Base-by-base conservation (phyloP, 1,140 invertebrate genomes). In the Drosophila ironensis region DNA sequence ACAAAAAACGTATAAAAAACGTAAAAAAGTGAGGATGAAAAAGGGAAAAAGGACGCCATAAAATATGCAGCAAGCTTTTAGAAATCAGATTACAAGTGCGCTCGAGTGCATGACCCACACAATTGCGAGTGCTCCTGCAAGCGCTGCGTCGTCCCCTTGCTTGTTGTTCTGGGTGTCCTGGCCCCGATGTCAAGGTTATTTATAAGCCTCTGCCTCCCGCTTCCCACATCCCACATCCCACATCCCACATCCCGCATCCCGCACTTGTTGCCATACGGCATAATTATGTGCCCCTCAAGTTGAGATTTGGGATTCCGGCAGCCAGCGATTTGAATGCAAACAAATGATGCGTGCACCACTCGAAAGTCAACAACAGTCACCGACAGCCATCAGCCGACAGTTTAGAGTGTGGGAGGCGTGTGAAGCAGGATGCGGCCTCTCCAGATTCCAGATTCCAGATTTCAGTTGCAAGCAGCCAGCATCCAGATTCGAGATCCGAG, bases 121-220 rank as follows among this genome's bases (percentile, higher is more conserved):
- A 54, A 72, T 44, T 38, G 22, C 40, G 51, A 20, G n/a, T 12
- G 20, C 40, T 63, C 56, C 50, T 42, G 14, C 41, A 28, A 0
- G 14, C 24, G 28, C 20, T 57, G 33, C 30, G 9, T 16, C 33
- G 33, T 19, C 17, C 33, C 14, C 12, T 17, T 20, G 25, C 24
- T 22, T 35, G 37, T 37, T 24, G n/a, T n/a, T n/a, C 17, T 33
- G 8, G 46, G 19, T 33, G 25, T 20, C 27, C 14, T 22, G 22
- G 14, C 24, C 51, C 59, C 33, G 54, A 63, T 84, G 80, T 84
- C 78, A 84, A 84, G 78, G 78, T 84, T 84, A 78, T 80, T 78
- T 53, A 53, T 67, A 78, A 74, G 53, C 68, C 52, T n/a, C 28
- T 19, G 16, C 19, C 3, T 16, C 16, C 8, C 2, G 11, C 44